Base-by-base conservation (phyloP, 2,113 vertebrate species). In the Strix uralensis region DNA sequence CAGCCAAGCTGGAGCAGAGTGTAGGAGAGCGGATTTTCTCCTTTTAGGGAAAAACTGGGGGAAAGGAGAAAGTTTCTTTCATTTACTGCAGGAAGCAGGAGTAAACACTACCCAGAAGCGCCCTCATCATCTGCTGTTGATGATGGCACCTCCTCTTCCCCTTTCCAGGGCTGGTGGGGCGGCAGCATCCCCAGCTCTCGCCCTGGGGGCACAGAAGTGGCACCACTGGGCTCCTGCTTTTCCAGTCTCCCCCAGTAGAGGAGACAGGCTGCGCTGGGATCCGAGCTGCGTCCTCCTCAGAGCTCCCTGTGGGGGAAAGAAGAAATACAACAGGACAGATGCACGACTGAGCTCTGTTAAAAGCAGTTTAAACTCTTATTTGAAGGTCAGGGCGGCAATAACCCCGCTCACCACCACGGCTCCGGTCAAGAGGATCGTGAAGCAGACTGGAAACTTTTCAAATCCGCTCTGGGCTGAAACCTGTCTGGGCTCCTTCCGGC, bases 41-140 rank as follows among this genome's bases (percentile, higher is more conserved):
- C 78, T 61, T 52, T 30, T 8, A 40, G 83, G 84, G 47, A 16
- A n/a, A 63, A 47, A 67, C 44, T 2, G 10, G 62, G 21, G 29
- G 21, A 66, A 79, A 86, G 26, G 36, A 52, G 26, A 16, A 62
- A 69, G 7, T 27, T 69, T 57, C 12, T 63, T 30, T 12, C 34
- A 5, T 10, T 38, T 12, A 2, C 13, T 19, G 34, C 46, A 65
- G 70, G 30, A 89, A 86, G 44, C 22, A 6, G 61, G 34, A 22
- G 30, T 1, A 34, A 22, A 26, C 0, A 4, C 65, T 22, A 1
- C 51, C n/a, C 63, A 46, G 11, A 25, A 36, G n/a, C 0, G 1
- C 17, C 52, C 26, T 44, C 17, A 3, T 8, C 27, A 18, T 1
- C 17, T 7, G 8, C 51, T 1, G 17, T 3, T 18, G 14, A 12